Conservation (phyloP, 2,888 invertebrate genomes). For the Cephus runcator region DNA sequence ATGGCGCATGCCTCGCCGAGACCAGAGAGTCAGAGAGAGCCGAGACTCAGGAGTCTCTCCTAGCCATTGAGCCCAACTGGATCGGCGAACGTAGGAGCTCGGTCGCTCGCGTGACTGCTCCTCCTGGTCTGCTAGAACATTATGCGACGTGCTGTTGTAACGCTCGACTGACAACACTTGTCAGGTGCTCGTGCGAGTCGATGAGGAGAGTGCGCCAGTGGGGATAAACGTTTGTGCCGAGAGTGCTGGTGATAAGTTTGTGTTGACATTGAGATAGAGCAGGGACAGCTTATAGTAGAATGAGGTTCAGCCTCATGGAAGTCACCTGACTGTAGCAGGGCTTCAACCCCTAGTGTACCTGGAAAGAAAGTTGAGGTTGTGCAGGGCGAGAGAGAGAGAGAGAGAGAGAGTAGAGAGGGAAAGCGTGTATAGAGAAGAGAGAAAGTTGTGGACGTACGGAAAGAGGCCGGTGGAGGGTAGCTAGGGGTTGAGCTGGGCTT, state of each 20-base stretch:
- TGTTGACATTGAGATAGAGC: conserved; percentile 1
- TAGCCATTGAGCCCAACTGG: background rate
- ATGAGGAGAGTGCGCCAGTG: background rate
- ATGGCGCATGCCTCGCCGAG: conserved; percentile 42
- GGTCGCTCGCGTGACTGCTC: background rate
- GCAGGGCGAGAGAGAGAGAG: background rate
- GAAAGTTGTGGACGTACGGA: background rate
- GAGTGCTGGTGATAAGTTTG: conserved; percentile 19
- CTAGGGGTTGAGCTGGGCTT: conserved; percentile 56
- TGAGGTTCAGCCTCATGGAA: background rate
- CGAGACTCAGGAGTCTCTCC: background rate
- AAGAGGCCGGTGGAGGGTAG: conserved; percentile 30
- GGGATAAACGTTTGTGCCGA: background rate
- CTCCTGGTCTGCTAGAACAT: background rate
- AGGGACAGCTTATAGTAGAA: background rate
- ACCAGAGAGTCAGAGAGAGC: background rate
- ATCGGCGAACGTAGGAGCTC: background rate
- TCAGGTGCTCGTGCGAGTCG: background rate
- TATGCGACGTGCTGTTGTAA: background rate
- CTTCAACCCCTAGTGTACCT: background rate
- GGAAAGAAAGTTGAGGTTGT: background rate
- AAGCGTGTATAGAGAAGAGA: background rate
- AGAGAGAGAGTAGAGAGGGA: background rate
- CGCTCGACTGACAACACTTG: background rate
- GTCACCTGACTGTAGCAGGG: background rate